Evolutionary conservation across 2,888 invertebrate species (phyloP).

Genomic region (Drosophila rubida): DNA sequence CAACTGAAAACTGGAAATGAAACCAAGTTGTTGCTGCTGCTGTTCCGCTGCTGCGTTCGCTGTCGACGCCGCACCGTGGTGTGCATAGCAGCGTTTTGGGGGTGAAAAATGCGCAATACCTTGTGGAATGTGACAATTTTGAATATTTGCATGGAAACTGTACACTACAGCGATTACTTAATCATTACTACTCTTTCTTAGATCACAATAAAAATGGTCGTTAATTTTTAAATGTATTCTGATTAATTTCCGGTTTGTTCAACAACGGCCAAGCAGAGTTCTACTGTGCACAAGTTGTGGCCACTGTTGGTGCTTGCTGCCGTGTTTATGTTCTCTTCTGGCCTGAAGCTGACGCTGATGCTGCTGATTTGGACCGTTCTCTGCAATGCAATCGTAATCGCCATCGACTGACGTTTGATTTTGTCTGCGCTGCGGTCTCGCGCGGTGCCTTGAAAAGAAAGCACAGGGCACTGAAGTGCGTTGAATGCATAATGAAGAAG

Average conservation of each 20-base stretch:
- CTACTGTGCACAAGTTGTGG: constrained; percentile 34
- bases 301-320: constrained; percentile 47
- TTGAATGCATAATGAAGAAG: constrained; percentile 28
- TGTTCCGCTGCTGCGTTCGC: constrained; percentile 30
- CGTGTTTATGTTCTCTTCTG: constrained; percentile 57
- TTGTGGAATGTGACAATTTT: no score
- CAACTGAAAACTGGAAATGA: constrained; percentile 75
- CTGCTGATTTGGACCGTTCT: constrained; percentile 45
- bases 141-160: no score
- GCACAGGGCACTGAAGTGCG: constrained; percentile 22
- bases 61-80: constrained; percentile 48
- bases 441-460: constrained; percentile 30
- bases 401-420: constrained; percentile 45
- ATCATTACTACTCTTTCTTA: no score
- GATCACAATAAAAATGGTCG: background rate
- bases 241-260: background rate
- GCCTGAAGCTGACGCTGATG: constrained; percentile 37
- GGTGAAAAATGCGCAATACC: background rate
- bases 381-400: constrained; percentile 58
- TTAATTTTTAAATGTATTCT: background rate
- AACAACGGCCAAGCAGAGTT: background rate
- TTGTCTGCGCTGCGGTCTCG: constrained; percentile 44
- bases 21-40: constrained; percentile 66
- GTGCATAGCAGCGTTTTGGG: background rate
- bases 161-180: no score